A percentile compares a stretch with the other conserved stretches of the same genome.
These are phyloP conservation scores for Sitta europaea DNA, from an alignment of 2,113 vertebrate genomes.

Conservation along the genomic window DNA sequence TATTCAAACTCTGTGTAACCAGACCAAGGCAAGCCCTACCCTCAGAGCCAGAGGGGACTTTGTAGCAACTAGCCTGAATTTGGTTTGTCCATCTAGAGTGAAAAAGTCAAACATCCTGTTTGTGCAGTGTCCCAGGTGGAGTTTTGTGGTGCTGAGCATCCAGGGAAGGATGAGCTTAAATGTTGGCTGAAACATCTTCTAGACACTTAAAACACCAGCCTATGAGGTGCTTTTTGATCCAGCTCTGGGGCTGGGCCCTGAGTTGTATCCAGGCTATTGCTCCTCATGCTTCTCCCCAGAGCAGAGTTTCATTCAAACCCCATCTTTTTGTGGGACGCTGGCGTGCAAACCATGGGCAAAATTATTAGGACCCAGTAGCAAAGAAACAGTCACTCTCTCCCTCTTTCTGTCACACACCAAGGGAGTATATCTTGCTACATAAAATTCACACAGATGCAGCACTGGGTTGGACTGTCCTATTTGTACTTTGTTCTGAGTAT, in stretches of 20 bases:
- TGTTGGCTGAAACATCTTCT: background rate
- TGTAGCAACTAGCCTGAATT: background rate
- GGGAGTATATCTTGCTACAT: background rate
- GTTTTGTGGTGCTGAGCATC: background rate
- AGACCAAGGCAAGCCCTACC: background rate
- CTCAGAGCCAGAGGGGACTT: background rate
- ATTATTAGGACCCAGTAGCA: background rate
- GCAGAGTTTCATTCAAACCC: background rate
- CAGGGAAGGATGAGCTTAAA: background rate
- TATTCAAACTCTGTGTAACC: background rate
- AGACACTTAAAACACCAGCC: accelerated
- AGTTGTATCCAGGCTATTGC: background rate
- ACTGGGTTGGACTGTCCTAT: background rate
- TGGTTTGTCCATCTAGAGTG: background rate
- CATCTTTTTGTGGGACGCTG: background rate
- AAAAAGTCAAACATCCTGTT: background rate
- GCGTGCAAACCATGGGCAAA: background rate
- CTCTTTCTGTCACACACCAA: too few species aligned
- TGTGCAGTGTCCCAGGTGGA: background rate
- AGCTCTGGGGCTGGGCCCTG: background rate
- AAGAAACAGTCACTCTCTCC: background rate
- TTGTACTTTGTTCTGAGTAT: background rate
- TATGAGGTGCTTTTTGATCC: background rate
- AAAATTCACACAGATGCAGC: background rate
- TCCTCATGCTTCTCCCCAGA: background rate